Evolutionary conservation across 1,140 invertebrate species (phyloP), one percentile per base, ranked within the genome.

Genomic region (Hycleus cichorii): DNA sequence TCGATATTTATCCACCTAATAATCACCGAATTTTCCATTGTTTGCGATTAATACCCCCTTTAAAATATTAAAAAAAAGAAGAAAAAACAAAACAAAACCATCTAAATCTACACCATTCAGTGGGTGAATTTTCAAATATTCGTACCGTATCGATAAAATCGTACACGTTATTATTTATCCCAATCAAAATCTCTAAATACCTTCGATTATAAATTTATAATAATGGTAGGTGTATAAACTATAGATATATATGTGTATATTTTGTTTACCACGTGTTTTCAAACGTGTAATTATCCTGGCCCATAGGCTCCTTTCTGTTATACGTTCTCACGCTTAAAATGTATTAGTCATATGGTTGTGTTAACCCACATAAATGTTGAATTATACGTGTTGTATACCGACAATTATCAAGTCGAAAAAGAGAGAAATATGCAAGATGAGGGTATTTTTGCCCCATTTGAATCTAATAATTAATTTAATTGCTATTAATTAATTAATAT

Each of bases 251-350:
- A 45, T 49, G 18, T 44, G 42, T 44, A 39, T 49, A 47, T 51
- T 47, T 40, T 58, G n/a, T 51, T 42, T 59, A 64, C 62, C 62
- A 64, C 62, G 62, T 60, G 62, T 64, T 61, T 60, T 53, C 59
- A 49, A 64, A 64, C 62, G 49, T 61, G 62, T 64, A 64, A 64
- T 64, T 64, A 64, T 60, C 59, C 56, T 42, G 52, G 52, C 58
- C 62, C 56, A 45, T 52, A 54, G 59, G 62, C 62, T 51, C 47
- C 55, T 61, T 61, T 59, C 48, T 51, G 62, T 55, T 55, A 49
- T 59, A 18, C 18, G 62, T 64, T 64, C 62, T 64, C 62, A 64
- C 62, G 62, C 62, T 64, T 61, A 54, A 58, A 58, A 50, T 50
- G 58, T 57, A 64, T 64, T 64, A 64, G 58, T 64, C 62, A 64